phyloP scores from a whole-genome alignment of 1,140 invertebrate genomes.

The Arion vulgaris region DNA sequence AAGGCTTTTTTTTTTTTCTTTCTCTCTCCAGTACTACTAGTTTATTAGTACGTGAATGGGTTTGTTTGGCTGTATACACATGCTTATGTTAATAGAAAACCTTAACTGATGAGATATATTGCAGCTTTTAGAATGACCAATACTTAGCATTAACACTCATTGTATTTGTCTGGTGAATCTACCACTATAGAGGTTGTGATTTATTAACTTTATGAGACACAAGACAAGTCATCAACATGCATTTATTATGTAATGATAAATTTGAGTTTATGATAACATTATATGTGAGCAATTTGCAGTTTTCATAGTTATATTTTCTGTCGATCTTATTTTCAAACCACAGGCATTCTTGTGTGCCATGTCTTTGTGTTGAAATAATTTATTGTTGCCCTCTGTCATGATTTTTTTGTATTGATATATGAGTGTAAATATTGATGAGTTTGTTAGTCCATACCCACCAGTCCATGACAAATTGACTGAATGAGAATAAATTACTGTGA shows the following conservation, averaged over 20 bases:
- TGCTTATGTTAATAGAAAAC: too few relatives aligned
- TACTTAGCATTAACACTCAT: background rate
- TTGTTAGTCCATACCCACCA: background rate
- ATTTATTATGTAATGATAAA: background rate
- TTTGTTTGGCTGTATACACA: too few relatives aligned
- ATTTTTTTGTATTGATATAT: background rate
- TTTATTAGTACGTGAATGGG: too few relatives aligned
- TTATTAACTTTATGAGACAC: background rate
- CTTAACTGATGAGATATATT: background rate
- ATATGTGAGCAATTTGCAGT: background rate
- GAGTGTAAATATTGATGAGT: background rate
- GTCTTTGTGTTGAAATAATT: background rate
- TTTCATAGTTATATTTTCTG: background rate
- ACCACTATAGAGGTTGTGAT: background rate
- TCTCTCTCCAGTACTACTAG: too few relatives aligned
- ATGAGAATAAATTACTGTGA: background rate
- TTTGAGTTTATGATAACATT: background rate
- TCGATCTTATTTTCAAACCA: background rate
- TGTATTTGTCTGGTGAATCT: background rate
- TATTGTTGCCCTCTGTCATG: background rate
- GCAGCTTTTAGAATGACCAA: background rate
- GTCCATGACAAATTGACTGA: conserved; percentile 1
- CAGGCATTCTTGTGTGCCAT: background rate
- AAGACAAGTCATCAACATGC: background rate
- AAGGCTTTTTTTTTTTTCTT: too few relatives aligned